Base-by-base conservation (phyloP, 1,140 invertebrate species). In the Zaprionus capensis region DNA sequence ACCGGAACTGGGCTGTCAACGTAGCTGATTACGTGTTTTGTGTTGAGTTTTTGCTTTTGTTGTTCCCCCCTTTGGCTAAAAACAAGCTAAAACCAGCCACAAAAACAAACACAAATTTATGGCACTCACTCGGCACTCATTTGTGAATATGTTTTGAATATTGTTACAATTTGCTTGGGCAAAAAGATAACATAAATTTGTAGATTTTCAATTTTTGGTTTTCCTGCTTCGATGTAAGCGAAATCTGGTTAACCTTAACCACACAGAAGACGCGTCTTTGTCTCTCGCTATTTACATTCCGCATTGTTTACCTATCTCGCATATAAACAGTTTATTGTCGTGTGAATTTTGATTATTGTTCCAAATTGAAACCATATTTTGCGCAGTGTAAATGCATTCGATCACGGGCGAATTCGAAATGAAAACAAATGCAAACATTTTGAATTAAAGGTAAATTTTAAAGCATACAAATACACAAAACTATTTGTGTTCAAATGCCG, bases 241-340 rank as follows among this genome's bases (percentile, higher is more conserved):
- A 68, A 76, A 69, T 87, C 81, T 81, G 81, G 84, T 87, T 87
- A 90, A 84, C 84, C 84, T 88, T 88, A 88, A 61, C 58, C 34
- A 46, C 38, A 46, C 38, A 63, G 34, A 71, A 70, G 38, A 69
- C 36, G 12, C 22, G 44, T 65, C 68, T 38, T 51, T 46, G 41
- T 46, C n/a, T 64, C 11, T 44, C 22, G 36, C 20, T 66, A 68
- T 77, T 77, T 73, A 53, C 49, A 65, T 49, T 20, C 49, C 63
- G n/a, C 63, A 62, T 62, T 70, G 68, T 70, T 70, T 70, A 72
- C 69, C 36, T 17, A 28, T 26, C 17, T 36, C 26, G 46, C 36
- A 24, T 62, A 22, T 49, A 46, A 70, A 58, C 74, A 62, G 74
- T 76, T 76, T 72, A 76, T 73, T 76, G 69, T 72, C 69, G 36